A percentile compares a stretch with the other conserved stretches of the same genome.
These are phyloP conservation scores for Caenorhabditis sp. DNA, from an alignment of 2,888 invertebrate genomes.

Conservation along the genomic window DNA sequence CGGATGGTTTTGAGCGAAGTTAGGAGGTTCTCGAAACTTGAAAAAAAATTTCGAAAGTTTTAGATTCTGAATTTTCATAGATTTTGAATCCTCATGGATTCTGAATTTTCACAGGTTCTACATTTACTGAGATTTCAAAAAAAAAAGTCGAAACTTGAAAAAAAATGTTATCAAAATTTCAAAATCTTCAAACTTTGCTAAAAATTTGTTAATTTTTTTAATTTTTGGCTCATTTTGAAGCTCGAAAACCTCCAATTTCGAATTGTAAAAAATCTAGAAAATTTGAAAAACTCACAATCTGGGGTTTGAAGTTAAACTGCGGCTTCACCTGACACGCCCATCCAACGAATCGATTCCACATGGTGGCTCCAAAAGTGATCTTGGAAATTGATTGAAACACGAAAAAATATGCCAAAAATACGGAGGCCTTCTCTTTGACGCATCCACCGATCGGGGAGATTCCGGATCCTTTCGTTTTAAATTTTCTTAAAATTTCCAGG, in stretches of 20 bases:
- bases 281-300: conserved; percentile 51
- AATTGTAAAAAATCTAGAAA: no score
- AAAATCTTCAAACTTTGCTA: no score
- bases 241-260: no score
- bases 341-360: conserved; percentile 43
- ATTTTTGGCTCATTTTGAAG: no score
- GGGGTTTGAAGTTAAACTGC: conserved; percentile 63
- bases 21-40: no score
- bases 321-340: conserved; percentile 63
- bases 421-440: conserved; percentile 46
- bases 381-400: conserved; percentile 56
- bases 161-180: no score
- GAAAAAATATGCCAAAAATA: conserved; percentile 55
- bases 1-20: no score
- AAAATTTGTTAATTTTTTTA: not conserved
- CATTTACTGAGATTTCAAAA: not conserved
- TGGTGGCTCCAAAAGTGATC: conserved; percentile 38
- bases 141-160: no score
- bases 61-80: no score
- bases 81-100: no score
- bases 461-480: conserved; percentile 45
- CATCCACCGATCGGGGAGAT: conserved; percentile 27
- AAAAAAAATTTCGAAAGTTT: no score
- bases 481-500: conserved; percentile 38
- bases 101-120: no score